Evolutionary conservation across 2,888 invertebrate genomes (phyloP), one percentile per base, ranked within the genome.

Genomic region (Apotomis turbidana): DNA sequence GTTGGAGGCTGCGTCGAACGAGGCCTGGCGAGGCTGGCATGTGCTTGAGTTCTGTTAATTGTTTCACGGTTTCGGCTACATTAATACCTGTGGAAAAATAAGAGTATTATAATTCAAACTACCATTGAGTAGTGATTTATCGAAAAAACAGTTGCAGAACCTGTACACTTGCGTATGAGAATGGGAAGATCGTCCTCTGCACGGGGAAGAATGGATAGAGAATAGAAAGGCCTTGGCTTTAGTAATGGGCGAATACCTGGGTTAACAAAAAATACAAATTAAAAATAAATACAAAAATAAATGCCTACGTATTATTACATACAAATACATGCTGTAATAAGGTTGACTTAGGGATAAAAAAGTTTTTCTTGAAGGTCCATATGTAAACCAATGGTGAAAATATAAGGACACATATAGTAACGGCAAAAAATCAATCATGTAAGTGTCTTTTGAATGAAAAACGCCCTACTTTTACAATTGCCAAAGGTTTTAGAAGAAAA

Each of bases 11-110:
- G 13, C 96, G 94, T 6, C 97, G 94, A 41, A 96, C 90, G 5
- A 96, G 94, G 76, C 96, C 96, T 4, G 98, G 97, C 77, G 97
- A 97, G 3, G 97, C 97, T 0, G 97, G 97, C 80, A 96, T 97
- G 89, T 97, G 97, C 80, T 97, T 96, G 75, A 97, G 89, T 83
- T 97, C 97, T 0, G 97, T 97, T 71, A 98, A 89, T 57, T 97
- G 97, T 85, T 97, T 97, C 6, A 97, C 97, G 0, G 97, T 97
- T 87, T 97, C 97, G 0, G 97, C 97, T 15, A 98, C 97, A 80
- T 96, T 96, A 54, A 95, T 93, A 64, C 93, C 91, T 79, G 78
- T 8, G 27, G 57, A 38, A 41, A 51, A 46, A 38, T 27, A 51
- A 5, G 12, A 3, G 12, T 36, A 10, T 66, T 36, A 66, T n/a